Conservation (phyloP, 2,797 vertebrate genomes). For the Danio tinwini region DNA sequence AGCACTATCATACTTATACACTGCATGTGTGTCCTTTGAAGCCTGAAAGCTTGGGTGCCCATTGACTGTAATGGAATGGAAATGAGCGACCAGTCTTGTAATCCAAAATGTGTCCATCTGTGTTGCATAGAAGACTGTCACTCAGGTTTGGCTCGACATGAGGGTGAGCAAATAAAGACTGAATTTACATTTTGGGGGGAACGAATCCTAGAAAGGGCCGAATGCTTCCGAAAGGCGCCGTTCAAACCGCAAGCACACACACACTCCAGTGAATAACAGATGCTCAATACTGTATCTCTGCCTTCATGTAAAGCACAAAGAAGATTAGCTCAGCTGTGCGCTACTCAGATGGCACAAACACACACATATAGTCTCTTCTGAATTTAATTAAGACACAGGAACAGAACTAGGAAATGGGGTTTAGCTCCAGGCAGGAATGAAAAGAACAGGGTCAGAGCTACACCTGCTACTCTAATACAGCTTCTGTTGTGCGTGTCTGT, state of each 20-base stretch:
- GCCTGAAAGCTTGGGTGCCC: background rate
- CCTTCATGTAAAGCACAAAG: constrained; percentile 9
- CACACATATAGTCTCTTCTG: constrained; percentile 10
- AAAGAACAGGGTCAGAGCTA: constrained; percentile 54
- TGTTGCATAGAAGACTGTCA: background rate
- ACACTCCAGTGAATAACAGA: constrained; percentile 14
- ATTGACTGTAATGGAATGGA: constrained; percentile 10
- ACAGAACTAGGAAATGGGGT: constrained; percentile 51
- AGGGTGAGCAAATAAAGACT: background rate
- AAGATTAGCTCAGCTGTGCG: constrained; percentile 49
- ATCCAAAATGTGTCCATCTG: constrained; percentile 6
- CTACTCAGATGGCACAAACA: constrained; percentile 37
- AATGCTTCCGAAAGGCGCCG: background rate
- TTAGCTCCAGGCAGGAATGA: constrained; percentile 51
- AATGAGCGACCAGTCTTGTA: background rate
- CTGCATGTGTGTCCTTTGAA: constrained; percentile 1
- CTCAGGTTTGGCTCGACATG: background rate
- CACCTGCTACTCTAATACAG: constrained; percentile 55
- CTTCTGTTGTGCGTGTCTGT: constrained; percentile 58
- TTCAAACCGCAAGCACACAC: background rate
- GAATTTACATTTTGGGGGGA: constrained; percentile 3
- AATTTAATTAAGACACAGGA: constrained; percentile 53
- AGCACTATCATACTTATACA: background rate
- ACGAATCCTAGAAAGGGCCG: constrained; percentile 4
- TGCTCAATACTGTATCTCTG: constrained; percentile 16